Base-by-base conservation (phyloP, 64 coral and sea anemone species). In the Trachythela sp. region DNA sequence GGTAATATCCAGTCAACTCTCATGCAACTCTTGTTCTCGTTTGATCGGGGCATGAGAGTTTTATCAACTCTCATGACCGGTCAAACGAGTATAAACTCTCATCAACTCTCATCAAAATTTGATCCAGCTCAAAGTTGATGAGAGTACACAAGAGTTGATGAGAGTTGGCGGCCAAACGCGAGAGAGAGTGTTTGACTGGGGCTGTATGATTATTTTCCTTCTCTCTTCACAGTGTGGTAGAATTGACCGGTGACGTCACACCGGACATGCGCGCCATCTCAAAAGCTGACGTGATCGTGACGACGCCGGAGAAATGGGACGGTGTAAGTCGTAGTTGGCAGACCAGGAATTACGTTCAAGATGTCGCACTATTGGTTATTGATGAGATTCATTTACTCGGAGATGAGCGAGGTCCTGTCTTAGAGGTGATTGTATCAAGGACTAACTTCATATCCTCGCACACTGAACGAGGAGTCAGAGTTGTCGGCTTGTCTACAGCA, bases 381-480 rank as follows among this genome's bases (percentile, higher is more conserved):
- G 96, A 99, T 52, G 96, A 99, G 89, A 99, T 99, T 68, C 96
- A 99, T 84, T 70, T 99, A 67, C 89, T 99, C 38, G 96, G 96
- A n/a, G 93, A 99, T 54, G 96, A 99, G 77, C 91, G 96, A 86
- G 96, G 96, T 5, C 96, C 96, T 58, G 96, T 99, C 3, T 70
- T 99, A 24, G 96, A 99, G 39, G 96, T 99, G 37, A 99, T 99
- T 49, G 96, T 99, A 29, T 99, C 96, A 45, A 92, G 96, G 76
- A 99, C 93, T 17, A 99, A 99, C 39, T 99, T 99, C 42, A 99
- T 99, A 40, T 99, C 96, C 2, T 99, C 96, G 20, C 96, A 99
- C 33, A 99, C 96, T 7, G 96, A 99, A 31, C 91, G 75, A 15
- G 91, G 88, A 18, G 96, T 99, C 5, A 85, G 96, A 13, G 89